phyloP scores from a whole-genome alignment of 92 coral and sea anemone genomes.

The Pocillopora meandrina region DNA sequence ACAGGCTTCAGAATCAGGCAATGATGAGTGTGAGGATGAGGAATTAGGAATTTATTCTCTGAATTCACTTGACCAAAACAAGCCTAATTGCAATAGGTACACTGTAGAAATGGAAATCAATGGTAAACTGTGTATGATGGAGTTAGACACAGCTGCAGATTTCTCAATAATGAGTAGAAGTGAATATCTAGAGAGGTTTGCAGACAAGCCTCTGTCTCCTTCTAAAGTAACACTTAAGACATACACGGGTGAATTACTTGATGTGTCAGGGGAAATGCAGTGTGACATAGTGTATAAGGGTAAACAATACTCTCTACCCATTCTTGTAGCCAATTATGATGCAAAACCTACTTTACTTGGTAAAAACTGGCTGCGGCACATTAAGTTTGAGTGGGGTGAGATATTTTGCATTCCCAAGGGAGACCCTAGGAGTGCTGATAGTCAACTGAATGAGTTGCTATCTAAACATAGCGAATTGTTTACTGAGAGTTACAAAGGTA shows the following conservation, averaged over 20 bases:
- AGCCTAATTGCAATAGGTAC: constrained; percentile 10
- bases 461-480: constrained; percentile 37
- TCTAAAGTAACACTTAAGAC: constrained; percentile 42
- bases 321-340: constrained; percentile 37
- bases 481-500: constrained; percentile 44
- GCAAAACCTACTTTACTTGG: constrained; percentile 54
- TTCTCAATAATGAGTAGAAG: constrained; percentile 60
- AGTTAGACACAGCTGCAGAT: constrained; percentile 64
- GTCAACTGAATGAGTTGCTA: constrained; percentile 34
- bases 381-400: constrained; percentile 40
- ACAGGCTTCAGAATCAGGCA: constrained; percentile 1
- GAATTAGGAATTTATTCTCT: constrained; percentile 12
- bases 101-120: constrained; percentile 20
- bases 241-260: constrained; percentile 54
- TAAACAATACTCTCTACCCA: constrained; percentile 34
- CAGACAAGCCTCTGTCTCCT: constrained; percentile 37
- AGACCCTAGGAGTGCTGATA: background rate
- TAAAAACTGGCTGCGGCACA: constrained; percentile 31
- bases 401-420: constrained; percentile 17
- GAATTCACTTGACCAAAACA: constrained; percentile 13
- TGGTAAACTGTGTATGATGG: constrained; percentile 47
- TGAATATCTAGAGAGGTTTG: constrained; percentile 47
- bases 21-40: constrained; percentile 39
- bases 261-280: constrained; percentile 52
- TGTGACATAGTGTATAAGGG: constrained; percentile 46